These are phyloP conservation scores for Melitaea athalia DNA, from an alignment of 2,888 invertebrate species.

Conservation along the genomic window DNA sequence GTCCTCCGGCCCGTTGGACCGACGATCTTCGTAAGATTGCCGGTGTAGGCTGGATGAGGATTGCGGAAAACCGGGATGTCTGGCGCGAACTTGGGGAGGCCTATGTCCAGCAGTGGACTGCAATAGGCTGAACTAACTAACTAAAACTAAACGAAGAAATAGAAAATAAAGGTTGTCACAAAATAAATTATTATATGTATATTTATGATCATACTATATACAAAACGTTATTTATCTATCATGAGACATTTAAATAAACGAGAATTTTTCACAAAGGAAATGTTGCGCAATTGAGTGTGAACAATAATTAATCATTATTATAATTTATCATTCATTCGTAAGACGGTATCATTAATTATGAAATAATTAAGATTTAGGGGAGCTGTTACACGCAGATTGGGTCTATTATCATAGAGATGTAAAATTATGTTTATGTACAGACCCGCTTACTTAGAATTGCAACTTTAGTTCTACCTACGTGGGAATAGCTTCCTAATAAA, in stretches of 20 bases:
- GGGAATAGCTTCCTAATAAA: not conserved
- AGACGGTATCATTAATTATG: slow-evolving; percentile 40
- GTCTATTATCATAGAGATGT: slow-evolving; percentile 19
- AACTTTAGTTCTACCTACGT: not conserved
- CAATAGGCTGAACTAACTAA: too few species aligned
- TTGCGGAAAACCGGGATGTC: too few species aligned
- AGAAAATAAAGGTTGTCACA: too few species aligned
- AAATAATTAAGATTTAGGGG: slow-evolving; percentile 43
- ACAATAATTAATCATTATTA: slow-evolving; percentile 40
- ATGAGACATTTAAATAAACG: not conserved
- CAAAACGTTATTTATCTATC: too few species aligned
- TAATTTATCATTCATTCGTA: slow-evolving; percentile 41
- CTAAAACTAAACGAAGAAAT: too few species aligned
- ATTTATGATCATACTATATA: too few species aligned
- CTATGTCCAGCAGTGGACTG: too few species aligned
- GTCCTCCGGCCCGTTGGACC: too few species aligned
- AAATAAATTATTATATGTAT: too few species aligned
- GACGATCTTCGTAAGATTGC: too few species aligned
- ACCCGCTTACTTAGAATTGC: not conserved
- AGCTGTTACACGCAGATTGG: slow-evolving; percentile 25
- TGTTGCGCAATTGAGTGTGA: slow-evolving; percentile 2
- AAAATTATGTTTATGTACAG: slow-evolving; percentile 13
- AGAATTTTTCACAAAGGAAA: not conserved
- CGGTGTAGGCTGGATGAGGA: too few species aligned
- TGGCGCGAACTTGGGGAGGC: too few species aligned